A percentile compares a stretch with the other conserved stretches of the same genome.
phyloP scores from a whole-genome alignment of 2,888 invertebrate species.

The Idaea dimidiata region DNA sequence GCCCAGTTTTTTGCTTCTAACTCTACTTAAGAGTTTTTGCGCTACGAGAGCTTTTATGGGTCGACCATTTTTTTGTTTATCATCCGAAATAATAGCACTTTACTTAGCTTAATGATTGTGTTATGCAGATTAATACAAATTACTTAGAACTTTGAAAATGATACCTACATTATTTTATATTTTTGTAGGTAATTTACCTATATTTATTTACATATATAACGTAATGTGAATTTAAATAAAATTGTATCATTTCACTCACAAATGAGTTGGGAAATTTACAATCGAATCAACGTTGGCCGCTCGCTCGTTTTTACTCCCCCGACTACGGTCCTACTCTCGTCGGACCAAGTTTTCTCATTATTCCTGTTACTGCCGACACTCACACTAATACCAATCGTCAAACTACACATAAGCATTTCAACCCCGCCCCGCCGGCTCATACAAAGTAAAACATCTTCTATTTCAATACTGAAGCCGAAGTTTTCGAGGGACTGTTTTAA shows the following conservation, averaged over 20 bases:
- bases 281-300: slow-evolving; percentile 47
- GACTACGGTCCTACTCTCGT: slow-evolving; percentile 46
- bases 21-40: neutral
- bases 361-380: slow-evolving; percentile 58
- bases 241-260: slow-evolving; percentile 2
- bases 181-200: neutral
- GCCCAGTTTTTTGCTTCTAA: neutral
- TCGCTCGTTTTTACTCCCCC: slow-evolving; percentile 43
- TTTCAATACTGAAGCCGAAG: slow-evolving; percentile 52
- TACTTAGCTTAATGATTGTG: neutral
- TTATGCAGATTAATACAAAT: neutral
- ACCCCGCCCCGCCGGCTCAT: slow-evolving; percentile 31
- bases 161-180: neutral
- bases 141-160: neutral
- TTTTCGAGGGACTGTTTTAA: slow-evolving; percentile 55
- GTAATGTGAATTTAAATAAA: neutral
- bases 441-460: slow-evolving; percentile 38
- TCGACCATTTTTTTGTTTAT: neutral
- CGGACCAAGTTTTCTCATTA: slow-evolving; percentile 76
- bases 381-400: slow-evolving; percentile 54
- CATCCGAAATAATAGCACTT: neutral
- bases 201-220: neutral
- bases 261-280: slow-evolving; percentile 22
- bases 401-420: slow-evolving; percentile 54
- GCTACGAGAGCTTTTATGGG: neutral